Conservation (phyloP, 2,113 vertebrate species). For the Ptychochromis oligacanthus region DNA sequence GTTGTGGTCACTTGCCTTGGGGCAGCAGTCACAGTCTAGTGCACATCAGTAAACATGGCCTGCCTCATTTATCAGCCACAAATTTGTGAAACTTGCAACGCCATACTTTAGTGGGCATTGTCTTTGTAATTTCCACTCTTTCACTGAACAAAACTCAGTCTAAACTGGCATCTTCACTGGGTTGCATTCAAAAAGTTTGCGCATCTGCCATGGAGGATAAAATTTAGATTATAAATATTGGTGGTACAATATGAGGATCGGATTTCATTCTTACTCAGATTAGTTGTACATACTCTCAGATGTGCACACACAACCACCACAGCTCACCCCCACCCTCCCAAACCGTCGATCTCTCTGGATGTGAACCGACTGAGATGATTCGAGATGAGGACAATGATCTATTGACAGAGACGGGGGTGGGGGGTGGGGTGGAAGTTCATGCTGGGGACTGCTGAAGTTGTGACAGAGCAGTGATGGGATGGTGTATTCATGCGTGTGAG, state of each 20-base stretch:
- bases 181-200: not conserved
- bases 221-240: constrained; percentile 5
- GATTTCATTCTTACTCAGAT: not conserved
- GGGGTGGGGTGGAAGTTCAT: constrained; percentile 14
- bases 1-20: constrained; percentile 35
- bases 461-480: constrained; percentile 35
- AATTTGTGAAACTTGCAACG: not conserved
- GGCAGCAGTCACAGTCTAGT: constrained; percentile 37
- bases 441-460: constrained; percentile 25
- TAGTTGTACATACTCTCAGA: not conserved
- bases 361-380: constrained; percentile 34
- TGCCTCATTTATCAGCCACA: constrained; percentile 13
- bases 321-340: not conserved
- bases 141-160: constrained; percentile 10
- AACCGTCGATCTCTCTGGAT: constrained; percentile 40
- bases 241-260: not conserved
- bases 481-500: constrained; percentile 1
- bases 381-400: constrained; percentile 52
- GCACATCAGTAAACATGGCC: constrained; percentile 31
- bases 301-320: not conserved
- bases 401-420: constrained; percentile 43
- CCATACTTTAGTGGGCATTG: not conserved
- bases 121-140: not conserved
- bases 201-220: constrained; percentile 6
- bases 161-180: not conserved